Conservation (phyloP, 2,113 vertebrate genomes). For the Furnarius figulus region DNA sequence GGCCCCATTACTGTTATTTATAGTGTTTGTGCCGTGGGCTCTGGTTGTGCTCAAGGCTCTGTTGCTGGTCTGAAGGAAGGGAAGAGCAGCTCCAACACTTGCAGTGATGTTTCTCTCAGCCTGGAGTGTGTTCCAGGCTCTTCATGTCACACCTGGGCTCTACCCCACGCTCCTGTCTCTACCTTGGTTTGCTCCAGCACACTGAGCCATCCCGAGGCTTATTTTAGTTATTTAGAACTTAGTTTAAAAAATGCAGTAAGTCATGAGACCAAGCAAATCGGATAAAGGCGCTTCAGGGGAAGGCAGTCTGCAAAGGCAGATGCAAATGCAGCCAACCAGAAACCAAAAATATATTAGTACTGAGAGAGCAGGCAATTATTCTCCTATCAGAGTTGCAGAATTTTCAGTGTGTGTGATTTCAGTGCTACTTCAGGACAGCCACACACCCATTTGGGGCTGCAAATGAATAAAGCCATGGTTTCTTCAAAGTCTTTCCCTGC, state of each 20-base stretch:
- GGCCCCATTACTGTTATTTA: conserved; percentile 54
- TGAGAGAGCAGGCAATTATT: conserved; percentile 48
- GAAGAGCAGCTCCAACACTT: background rate
- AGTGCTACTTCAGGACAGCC: background rate
- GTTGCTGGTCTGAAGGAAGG: background rate
- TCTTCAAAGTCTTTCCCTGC: background rate
- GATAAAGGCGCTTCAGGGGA: conserved; percentile 22
- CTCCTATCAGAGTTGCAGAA: background rate
- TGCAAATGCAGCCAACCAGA: conserved; percentile 62
- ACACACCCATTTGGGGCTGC: background rate
- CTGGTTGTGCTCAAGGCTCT: conserved; percentile 1
- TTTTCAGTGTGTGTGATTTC: background rate
- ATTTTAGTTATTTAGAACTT: background rate
- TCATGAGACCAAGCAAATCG: conserved; percentile 3
- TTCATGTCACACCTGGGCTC: background rate
- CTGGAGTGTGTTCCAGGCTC: background rate
- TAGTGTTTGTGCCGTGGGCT: conserved; percentile 47
- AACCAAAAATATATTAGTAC: conserved; percentile 45
- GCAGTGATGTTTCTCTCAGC: background rate
- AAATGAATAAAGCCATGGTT: background rate
- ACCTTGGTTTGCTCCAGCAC: background rate
- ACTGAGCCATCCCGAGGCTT: background rate
- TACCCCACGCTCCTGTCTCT: background rate
- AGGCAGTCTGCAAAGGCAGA: conserved; percentile 52
- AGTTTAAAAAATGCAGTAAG: background rate